Base-by-base conservation (phyloP, 2,797 vertebrate species). In the Cichlasoma orientale region DNA sequence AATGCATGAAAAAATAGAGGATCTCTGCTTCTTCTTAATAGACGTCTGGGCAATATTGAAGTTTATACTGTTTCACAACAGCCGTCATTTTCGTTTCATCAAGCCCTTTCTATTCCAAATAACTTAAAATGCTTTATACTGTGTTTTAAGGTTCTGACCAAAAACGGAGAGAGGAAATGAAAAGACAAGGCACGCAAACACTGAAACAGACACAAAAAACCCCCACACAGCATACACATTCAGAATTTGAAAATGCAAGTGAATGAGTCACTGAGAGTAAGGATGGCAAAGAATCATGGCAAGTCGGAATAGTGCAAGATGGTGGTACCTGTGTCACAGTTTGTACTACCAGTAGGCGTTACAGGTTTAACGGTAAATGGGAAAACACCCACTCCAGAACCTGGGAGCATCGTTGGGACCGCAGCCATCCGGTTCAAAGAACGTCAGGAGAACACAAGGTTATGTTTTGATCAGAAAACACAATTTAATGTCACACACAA, bases 291-390 rank as follows among this genome's bases (percentile, higher is more conserved):
- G 29, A 80, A 79, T 77, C 13, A 86, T 18, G 66, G 66, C 82
- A 52, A 86, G 44, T 87, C 59, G 75, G 70, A 91, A 87, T 75
- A 85, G 85, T 88, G 77, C 87, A 89, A 93, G 77, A 56, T 94
- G 92, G 88, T 88, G 95, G 96, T 98, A 98, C 97, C 97, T 98
- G 96, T 97, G 95, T 98, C 97, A 98, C 97, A 98, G 96, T 98
- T 98, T 97, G 97, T 97, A 97, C 96, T 98, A 98, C 89, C 96
- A 96, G 97, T 98, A 94, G 97, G 96, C 88, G 96, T 96, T 96
- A 98, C 95, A 80, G 97, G 97, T 91, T 96, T 98, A 97, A 98
- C 92, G 94, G 97, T 97, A 98, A 97, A 97, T 87, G 97, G 97
- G 94, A 97, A 97, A 95, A 97, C 94, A 96, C 97, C 97, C 95